phyloP scores from a whole-genome alignment of 2,113 vertebrate genomes.

The Panurus biarmicus region DNA sequence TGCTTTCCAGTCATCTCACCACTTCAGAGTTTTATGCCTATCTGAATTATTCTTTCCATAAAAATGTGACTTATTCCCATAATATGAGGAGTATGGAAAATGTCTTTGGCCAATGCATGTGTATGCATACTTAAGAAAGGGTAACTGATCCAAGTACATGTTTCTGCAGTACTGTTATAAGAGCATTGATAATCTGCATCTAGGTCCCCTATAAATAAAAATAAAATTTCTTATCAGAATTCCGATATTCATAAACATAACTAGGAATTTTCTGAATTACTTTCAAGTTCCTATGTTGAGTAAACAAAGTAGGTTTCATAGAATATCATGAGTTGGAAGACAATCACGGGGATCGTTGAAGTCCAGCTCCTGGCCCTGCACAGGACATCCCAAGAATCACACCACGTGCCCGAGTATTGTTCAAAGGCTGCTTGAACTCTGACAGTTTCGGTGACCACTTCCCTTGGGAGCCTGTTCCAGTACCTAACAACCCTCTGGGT shows the following conservation, averaged over 20 bases:
- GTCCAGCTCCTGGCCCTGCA: background rate
- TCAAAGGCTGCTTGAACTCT: background rate
- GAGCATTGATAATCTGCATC: background rate
- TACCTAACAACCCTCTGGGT: background rate
- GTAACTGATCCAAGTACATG: background rate
- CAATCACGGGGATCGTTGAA: background rate
- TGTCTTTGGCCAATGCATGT: background rate
- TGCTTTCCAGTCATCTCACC: background rate
- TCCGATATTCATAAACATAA: background rate
- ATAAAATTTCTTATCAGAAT: background rate
- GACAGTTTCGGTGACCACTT: background rate
- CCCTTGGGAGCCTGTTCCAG: background rate
- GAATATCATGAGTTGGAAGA: background rate
- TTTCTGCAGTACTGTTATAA: background rate
- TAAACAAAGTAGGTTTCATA: background rate
- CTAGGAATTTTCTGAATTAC: background rate
- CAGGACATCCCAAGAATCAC: too few species aligned
- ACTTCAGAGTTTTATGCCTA: background rate
- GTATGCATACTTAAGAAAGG: background rate
- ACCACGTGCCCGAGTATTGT: background rate
- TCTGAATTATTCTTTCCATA: background rate
- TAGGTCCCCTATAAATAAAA: background rate
- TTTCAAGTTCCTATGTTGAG: background rate
- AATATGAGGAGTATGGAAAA: background rate
- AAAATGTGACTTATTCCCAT: background rate